These are phyloP conservation scores for Stenodema calcarata DNA, from an alignment of 2,888 invertebrate genomes.

Conservation along the genomic window DNA sequence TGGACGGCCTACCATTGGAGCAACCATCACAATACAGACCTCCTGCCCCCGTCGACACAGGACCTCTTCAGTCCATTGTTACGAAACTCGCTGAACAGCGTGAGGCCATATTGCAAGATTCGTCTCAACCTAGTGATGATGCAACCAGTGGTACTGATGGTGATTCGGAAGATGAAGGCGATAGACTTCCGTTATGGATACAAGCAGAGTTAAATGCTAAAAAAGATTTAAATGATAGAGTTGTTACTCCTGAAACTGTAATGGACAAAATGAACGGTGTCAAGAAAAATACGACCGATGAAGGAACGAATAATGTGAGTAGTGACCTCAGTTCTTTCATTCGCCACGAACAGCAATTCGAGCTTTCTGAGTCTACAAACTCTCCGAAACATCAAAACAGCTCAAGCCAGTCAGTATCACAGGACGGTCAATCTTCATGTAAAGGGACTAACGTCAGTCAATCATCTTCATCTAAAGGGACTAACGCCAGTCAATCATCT, in stretches of 20 bases:
- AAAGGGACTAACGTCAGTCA: not conserved
- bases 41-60: not conserved
- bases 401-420: not conserved
- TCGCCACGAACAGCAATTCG: not conserved
- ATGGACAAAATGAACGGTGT: not conserved
- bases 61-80: conserved; percentile 13
- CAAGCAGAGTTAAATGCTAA: not conserved
- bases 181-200: conserved; percentile 10
- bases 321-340: not conserved
- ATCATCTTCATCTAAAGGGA: not conserved
- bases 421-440: not conserved
- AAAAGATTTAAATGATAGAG: not conserved
- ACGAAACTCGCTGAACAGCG: not conserved
- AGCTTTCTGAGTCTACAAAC: not conserved
- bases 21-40: not conserved
- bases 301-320: not conserved
- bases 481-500: not conserved
- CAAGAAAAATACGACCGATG: not conserved
- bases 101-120: not conserved
- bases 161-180: not conserved
- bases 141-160: not conserved
- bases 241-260: conserved; percentile 17
- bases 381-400: not conserved
- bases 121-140: not conserved
- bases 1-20: no score